Base-by-base conservation (phyloP, 2,113 vertebrate species). In the Hemiscyllium ocellatum region DNA sequence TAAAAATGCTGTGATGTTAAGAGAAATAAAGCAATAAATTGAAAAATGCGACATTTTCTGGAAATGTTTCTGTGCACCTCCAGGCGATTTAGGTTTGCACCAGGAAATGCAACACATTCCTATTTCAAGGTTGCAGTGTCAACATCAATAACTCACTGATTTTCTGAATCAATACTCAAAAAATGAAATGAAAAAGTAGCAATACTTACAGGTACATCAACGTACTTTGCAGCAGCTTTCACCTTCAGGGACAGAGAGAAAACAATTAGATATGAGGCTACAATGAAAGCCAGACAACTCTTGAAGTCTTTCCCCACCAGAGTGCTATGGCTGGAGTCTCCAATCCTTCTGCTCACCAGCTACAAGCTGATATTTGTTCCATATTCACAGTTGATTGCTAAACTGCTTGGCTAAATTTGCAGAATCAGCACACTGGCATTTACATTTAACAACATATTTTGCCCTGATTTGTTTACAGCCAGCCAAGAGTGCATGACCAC, bases 171-270 rank as follows among this genome's bases (percentile, higher is more conserved):
- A 33, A 2, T 61, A 56, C n/a, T 61, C 24, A 13, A 68, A 15
- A 47, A 93, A 19, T 68, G 89, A 93, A 93, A 68, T 10, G 0
- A 3, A 42, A 72, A 47, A 96, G 96, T n/a, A 61, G 96, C 90
- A 83, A 76, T 97, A 99, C 98, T 99, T 98, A 99, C 99, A 0
- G 99, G 98, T 97, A 99, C 98, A 93, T 99, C 98, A 97, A 99
- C 98, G 96, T 99, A 99, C 97, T 99, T 99, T 97, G 98, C 98
- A 96, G 99, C 99, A 96, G 99, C 98, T 98, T 99, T 99, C 97
- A 99, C 99, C 99, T 99, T 98, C 86, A 96, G 96, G 96, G 95
- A 90, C 17, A 96, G 96, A 96, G 96, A 97, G 96, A 96, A 96
- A 10, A 96, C 97, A 97, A 95, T 89, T 68, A 56, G 52, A 33